Evolutionary conservation across 2,797 vertebrate genomes (phyloP), one percentile per base, ranked within the genome.

Genomic region (Gymnothorax javanicus): DNA sequence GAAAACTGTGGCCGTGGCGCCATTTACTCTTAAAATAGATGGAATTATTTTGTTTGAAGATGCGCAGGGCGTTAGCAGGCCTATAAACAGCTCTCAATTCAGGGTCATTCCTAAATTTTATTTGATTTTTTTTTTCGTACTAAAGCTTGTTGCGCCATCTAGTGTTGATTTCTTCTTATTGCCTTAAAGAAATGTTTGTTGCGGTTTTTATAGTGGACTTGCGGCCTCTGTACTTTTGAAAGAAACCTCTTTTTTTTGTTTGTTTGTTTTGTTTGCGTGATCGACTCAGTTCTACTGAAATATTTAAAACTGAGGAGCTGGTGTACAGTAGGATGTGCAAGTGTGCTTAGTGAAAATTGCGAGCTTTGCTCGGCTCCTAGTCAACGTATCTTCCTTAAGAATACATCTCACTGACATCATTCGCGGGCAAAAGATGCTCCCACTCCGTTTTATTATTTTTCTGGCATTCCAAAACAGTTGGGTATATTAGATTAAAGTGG

Each of bases 61-160:
- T 52, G 43, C 43, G 17, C 13, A 77, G 73, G 33, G 54, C n/a
- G 17, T n/a, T 79, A 17, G 0, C 13, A 9, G 2, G 23, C 20
- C 23, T 52, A 17, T 23, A 54, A 79, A 79, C 17, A 54, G 20
- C 52, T 50, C 2, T 79, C 54, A 79, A 43, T 75, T 17, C 33
- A 56, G 15, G 75, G 20, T 54, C 43, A 79, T 79, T 54, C 75
- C 75, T 23, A 54, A 52, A 67, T 79, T 23, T 54, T 17, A 79
- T 20, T 79, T 54, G 17, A 79, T n/a, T 64, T 67, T 67, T 64
- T 64, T n/a, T 12, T 12, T 5, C 25, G 71, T 33, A 33, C 33
- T 54, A 89, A 91, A 92, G 90, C 91, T 91, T 92, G 88, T 91
- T 84, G 85, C 94, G 92, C 95, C 96, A 94, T 93, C 96, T 94